These are phyloP conservation scores for Todus mexicanus DNA, from an alignment of 2,797 vertebrate genomes.

Conservation along the genomic window DNA sequence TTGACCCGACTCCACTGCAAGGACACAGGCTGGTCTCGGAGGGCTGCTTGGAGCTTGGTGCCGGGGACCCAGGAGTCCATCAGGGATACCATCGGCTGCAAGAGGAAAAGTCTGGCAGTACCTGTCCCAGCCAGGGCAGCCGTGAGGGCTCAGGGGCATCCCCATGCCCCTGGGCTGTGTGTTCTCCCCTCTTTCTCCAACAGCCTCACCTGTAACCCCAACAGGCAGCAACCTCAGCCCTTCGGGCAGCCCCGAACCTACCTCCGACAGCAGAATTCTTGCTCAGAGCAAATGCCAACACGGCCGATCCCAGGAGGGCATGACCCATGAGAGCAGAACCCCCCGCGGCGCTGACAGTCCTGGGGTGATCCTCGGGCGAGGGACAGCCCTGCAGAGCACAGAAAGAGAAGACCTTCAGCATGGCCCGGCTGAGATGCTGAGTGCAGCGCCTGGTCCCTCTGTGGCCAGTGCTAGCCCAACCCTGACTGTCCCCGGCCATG, in stretches of 20 bases:
- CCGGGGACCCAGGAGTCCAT: background rate
- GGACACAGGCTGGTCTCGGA: background rate
- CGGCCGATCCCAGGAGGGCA: conserved; percentile 24
- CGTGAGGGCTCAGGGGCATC: background rate
- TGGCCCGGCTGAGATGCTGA: background rate
- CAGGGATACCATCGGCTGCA: conserved; percentile 51
- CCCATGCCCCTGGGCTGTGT: background rate
- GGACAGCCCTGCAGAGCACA: background rate
- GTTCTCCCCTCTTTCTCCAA: background rate
- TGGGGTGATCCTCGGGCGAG: background rate
- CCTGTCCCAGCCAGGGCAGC: background rate
- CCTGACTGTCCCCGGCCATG: rapidly evolving
- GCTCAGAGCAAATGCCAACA: conserved; percentile 8
- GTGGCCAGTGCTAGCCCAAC: background rate
- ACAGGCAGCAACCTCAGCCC: background rate
- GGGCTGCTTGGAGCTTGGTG: rapidly evolving
- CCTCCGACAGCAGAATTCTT: conserved; percentile 40
- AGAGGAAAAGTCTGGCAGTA: background rate
- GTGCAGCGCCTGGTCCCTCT: background rate
- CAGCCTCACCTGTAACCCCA: background rate
- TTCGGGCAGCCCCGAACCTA: background rate
- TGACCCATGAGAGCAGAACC: background rate
- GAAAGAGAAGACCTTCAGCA: background rate
- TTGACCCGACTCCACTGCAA: rapidly evolving
- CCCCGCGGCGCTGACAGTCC: conserved; percentile 11